phyloP scores from a whole-genome alignment of 2,888 invertebrate species.

The Zootermopsis nevadensis region DNA sequence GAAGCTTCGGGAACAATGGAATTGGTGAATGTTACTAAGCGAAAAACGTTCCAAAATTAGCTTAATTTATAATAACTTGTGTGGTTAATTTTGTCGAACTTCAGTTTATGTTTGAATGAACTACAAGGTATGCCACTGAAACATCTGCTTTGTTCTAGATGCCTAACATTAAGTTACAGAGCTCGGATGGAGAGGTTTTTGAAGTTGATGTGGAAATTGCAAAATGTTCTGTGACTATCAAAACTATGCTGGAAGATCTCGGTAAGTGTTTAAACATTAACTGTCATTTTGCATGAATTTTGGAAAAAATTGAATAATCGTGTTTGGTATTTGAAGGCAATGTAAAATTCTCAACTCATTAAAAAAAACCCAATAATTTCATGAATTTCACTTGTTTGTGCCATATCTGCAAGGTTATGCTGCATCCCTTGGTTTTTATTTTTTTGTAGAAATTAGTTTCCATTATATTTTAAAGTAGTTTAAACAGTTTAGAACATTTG shows the following conservation, averaged over 20 bases:
- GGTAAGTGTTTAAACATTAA: conserved; percentile 63
- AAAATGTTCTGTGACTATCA: conserved; percentile 97
- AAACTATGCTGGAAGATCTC: conserved; percentile 96
- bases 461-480: too few relatives aligned
- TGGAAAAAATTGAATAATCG: too few relatives aligned
- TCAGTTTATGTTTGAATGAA: neutral
- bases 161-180: conserved; percentile 95
- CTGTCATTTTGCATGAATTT: too few relatives aligned
- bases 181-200: conserved; percentile 95
- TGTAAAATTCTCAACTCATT: too few relatives aligned
- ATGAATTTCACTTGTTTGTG: too few relatives aligned
- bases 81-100: neutral
- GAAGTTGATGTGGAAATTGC: conserved; percentile 97
- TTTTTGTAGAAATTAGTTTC: too few relatives aligned
- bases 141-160: conserved; percentile 68
- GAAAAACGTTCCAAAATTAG: neutral
- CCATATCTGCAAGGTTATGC: too few relatives aligned
- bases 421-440: too few relatives aligned
- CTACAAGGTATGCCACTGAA: neutral
- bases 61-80: neutral
- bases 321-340: too few relatives aligned
- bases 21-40: neutral
- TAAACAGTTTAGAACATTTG: too few relatives aligned
- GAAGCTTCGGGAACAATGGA: neutral
- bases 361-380: too few relatives aligned